Base-by-base conservation (phyloP, 2,797 vertebrate species). In the Diglossa cyanea region DNA sequence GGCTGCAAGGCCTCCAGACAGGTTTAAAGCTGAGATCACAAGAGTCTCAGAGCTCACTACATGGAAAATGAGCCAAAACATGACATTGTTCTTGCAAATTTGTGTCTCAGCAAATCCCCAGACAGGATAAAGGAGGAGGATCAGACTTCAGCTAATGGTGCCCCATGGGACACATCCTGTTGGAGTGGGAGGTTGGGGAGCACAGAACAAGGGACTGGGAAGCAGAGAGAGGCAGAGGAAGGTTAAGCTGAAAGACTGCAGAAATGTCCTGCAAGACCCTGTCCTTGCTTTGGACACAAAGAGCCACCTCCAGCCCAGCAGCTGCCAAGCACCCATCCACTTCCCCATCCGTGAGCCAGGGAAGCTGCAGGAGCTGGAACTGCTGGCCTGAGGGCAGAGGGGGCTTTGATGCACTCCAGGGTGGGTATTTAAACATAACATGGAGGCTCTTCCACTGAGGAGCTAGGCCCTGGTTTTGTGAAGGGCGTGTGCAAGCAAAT, bases 381-480 rank as follows among this genome's bases (percentile, higher is more conserved):
- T 33, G 31, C 47, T 37, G 33, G 33, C 33, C 45, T 54, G 0
- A 0, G 47, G 44, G 15, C 71, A 86, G 20, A 67, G 57, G 3
- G 7, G 53, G 3, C 45, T 86, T 77, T 74, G 39, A 20, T 70
- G 66, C 57, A 84, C 37, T 10, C 55, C 9, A 26, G 63, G 5
- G 9, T 39, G 37, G 45, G 42, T 70, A 67, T 71, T 79, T 77
- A 48, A 51, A 76, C 25, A 12, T 8, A 13, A 9, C 11, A 48
- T 23, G 45, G 51, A 88, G 47, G 45, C 45, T 87, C 42, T 71
- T 47, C 65, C 44, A 50, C 24, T 7, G 13, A 7, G 68, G 54
- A 58, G 50, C 14, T 10, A 33, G 9, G 33, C 14, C 17, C n/a
- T 62, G 58, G 23, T 73, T 87, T 82, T 76, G 39, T 61, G 71